Percentiles rank a stretch among this genome's conserved stretches.
phyloP scores from a whole-genome alignment of 2,113 vertebrate genomes.

The Corythornis madagascariensis region DNA sequence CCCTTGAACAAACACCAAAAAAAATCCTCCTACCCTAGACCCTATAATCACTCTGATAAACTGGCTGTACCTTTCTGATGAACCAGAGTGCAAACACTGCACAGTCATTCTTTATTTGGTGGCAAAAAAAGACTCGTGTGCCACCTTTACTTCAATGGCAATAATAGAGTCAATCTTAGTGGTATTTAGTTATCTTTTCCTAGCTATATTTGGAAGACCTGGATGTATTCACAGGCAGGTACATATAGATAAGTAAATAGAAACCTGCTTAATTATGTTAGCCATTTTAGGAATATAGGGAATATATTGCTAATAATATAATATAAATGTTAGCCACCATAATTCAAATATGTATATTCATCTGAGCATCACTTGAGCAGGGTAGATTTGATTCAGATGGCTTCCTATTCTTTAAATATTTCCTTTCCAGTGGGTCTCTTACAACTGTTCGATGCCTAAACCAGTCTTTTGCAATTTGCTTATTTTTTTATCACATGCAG shows the following conservation, averaged over 20 bases:
- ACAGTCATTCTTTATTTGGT: conserved; percentile 21
- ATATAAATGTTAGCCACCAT: not conserved
- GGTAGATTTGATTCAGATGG: not conserved
- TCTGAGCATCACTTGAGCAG: not conserved
- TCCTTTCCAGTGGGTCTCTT: not conserved
- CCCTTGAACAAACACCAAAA: not conserved
- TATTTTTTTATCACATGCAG: not conserved
- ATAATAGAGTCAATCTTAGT: not conserved
- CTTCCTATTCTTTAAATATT: not conserved
- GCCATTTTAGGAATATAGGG: too few species aligned
- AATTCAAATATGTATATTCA: not conserved
- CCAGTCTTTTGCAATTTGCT: not conserved
- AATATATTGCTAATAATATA: too few species aligned
- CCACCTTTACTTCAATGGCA: not conserved
- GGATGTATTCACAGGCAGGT: not conserved
- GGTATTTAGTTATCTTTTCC: not conserved
- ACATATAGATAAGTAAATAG: not conserved
- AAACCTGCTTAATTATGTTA: too few species aligned
- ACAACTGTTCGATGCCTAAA: not conserved
- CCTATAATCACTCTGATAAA: conserved; percentile 1
- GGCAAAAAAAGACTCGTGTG: not conserved
- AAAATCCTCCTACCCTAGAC: not conserved
- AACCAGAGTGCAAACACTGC: not conserved
- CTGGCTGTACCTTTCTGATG: not conserved
- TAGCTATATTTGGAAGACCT: not conserved